Evolutionary conservation across 2,797 vertebrate species (phyloP).

Genomic region (Alca torda): DNA sequence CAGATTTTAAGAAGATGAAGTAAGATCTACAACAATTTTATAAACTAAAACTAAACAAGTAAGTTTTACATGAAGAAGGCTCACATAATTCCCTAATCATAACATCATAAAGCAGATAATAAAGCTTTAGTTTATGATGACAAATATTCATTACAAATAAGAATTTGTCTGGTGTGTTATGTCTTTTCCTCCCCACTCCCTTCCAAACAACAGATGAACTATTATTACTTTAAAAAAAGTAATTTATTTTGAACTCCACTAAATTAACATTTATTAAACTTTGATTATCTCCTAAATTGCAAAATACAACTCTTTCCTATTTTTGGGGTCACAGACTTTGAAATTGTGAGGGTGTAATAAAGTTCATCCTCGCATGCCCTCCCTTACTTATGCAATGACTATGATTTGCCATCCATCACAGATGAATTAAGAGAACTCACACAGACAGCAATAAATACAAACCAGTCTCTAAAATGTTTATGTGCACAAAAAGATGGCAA

Average conservation of each 20-base stretch:
- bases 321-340: neutral
- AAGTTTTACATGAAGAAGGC: neutral
- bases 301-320: neutral
- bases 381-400: neutral
- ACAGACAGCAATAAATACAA: neutral
- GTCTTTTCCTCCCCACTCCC: neutral
- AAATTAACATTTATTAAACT: neutral
- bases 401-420: accelerated
- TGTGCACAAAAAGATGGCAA: neutral
- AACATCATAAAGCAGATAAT: neutral
- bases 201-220: neutral
- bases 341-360: neutral
- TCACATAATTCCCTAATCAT: neutral
- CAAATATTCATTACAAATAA: neutral
- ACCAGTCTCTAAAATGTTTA: accelerated
- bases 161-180: neutral
- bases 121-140: neutral
- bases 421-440: neutral
- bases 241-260: neutral
- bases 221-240: neutral
- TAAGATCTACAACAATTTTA: neutral
- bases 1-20: neutral
- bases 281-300: neutral
- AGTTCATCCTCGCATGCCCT: neutral
- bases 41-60: neutral